These are phyloP conservation scores for Dryobotodes eremita DNA, from an alignment of 2,888 invertebrate species.

Conservation along the genomic window DNA sequence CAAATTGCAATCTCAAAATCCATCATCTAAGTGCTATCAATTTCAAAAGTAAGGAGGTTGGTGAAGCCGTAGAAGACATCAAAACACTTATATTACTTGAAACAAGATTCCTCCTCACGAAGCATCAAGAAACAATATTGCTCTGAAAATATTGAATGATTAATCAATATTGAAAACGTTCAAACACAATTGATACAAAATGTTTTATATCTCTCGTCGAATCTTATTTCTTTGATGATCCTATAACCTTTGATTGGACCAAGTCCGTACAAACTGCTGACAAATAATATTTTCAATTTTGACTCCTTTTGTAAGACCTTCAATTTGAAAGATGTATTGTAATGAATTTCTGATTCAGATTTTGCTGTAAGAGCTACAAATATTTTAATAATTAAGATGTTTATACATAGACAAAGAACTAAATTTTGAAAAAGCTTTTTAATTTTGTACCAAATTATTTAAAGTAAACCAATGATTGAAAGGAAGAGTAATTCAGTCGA, in stretches of 20 bases:
- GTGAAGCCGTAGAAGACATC: not conserved
- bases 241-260: slow-evolving; percentile 25
- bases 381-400: not conserved
- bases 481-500: too few species aligned
- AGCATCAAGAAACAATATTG: slow-evolving; percentile 2
- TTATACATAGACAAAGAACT: too few species aligned
- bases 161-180: not conserved
- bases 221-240: slow-evolving; percentile 25
- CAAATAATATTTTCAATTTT: slow-evolving; percentile 23
- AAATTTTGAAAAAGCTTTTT: too few species aligned
- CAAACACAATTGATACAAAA: slow-evolving; percentile 21
- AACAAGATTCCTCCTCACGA: not conserved
- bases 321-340: not conserved
- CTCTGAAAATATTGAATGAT: not conserved
- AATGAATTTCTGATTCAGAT: not conserved
- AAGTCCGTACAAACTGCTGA: slow-evolving; percentile 24
- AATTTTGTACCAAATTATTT: too few species aligned
- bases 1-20: not conserved
- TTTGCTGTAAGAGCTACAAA: not conserved
- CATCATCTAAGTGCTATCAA: not conserved
- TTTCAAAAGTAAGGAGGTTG: not conserved
- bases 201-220: not conserved
- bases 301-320: not conserved
- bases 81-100: not conserved
- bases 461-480: too few species aligned